Evolutionary conservation across 2,797 vertebrate genomes (phyloP).

Genomic region (Diplodus sargus): DNA sequence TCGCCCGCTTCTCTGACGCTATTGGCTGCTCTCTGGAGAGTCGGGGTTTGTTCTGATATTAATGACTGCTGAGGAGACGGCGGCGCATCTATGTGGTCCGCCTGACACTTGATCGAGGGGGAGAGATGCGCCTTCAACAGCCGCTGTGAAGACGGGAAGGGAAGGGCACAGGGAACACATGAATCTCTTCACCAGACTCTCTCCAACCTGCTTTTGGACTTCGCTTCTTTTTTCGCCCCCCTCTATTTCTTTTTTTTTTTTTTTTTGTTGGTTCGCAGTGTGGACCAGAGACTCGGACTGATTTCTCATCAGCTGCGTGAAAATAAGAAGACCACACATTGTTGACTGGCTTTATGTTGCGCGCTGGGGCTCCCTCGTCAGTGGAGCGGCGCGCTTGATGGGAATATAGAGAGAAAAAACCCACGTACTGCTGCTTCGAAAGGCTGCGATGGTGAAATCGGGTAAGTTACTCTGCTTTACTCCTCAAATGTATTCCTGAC

Average conservation of each 20-base stretch:
- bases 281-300: slow-evolving; percentile 77
- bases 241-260: too few relatives aligned
- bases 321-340: slow-evolving; percentile 80
- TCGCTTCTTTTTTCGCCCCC: slow-evolving; percentile 35
- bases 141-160: slow-evolving; percentile 84
- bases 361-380: slow-evolving; percentile 71
- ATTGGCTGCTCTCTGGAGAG: slow-evolving; percentile 89
- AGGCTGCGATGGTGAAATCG: slow-evolving; percentile 71
- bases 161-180: slow-evolving; percentile 74
- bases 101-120: slow-evolving; percentile 85
- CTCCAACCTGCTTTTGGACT: slow-evolving; percentile 78
- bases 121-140: slow-evolving; percentile 88
- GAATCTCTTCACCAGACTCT: slow-evolving; percentile 44
- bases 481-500: background rate
- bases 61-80: slow-evolving; percentile 91
- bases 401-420: slow-evolving; percentile 78
- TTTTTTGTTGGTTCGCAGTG: slow-evolving; percentile 12
- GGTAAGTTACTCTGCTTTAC: slow-evolving; percentile 87
- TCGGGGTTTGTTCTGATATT: slow-evolving; percentile 85
- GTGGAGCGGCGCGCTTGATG: slow-evolving; percentile 83
- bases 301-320: slow-evolving; percentile 75
- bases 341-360: slow-evolving; percentile 76
- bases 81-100: slow-evolving; percentile 89
- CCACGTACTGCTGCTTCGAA: slow-evolving; percentile 69
- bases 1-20: slow-evolving; percentile 80